Base-by-base conservation (phyloP, 2,888 invertebrate species). In the Trichacis sp. region DNA sequence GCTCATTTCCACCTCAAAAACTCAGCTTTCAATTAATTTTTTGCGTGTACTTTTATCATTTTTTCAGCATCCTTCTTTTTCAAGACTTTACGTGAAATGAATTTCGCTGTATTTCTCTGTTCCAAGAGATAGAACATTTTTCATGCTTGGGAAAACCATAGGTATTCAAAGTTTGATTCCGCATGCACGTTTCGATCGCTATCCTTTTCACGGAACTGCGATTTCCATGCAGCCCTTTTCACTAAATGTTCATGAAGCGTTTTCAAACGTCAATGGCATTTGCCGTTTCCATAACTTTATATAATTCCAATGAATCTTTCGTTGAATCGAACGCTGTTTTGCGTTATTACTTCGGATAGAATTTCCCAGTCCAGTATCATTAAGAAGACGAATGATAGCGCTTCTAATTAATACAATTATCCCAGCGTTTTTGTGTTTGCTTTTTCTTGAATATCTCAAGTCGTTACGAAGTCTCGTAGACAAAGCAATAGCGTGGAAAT, bases 51-150 rank as follows among this genome's bases (percentile, higher is more conserved):
- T n/a, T n/a, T n/a, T n/a, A 3, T 24, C 24, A 24, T 3, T 5
- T 24, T 8, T 24, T 8, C 4, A 24, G 8, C 24, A 8, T 24
- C 8, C 8, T 24, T 24, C 24, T 24, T 24, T 8, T 24, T 8
- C 24, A 24, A 3, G 24, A 5, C n/a, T n/a, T n/a, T n/a, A n/a
- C 24, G 24, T 24, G 24, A 24, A 24, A 24, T 24, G 24, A 24
- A 24, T 24, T 24, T 24, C 24, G 4, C 4, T 24, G 24, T 24
- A 11, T 33, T n/a, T n/a, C n/a, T 33, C 33, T 9, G 33, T n/a
- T 33, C n/a, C 33, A 9, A 33, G 33, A n/a, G 33, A n/a, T 3
- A n/a, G 52, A 61, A 38, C 61, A 61, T 57, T 61, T 60, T 45
- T 36, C 45, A 19, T 43, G 43, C 43, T 19, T 15, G 18, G 17